Base-by-base conservation (phyloP, 2,888 invertebrate genomes). In the Yponomeuta malinellus region DNA sequence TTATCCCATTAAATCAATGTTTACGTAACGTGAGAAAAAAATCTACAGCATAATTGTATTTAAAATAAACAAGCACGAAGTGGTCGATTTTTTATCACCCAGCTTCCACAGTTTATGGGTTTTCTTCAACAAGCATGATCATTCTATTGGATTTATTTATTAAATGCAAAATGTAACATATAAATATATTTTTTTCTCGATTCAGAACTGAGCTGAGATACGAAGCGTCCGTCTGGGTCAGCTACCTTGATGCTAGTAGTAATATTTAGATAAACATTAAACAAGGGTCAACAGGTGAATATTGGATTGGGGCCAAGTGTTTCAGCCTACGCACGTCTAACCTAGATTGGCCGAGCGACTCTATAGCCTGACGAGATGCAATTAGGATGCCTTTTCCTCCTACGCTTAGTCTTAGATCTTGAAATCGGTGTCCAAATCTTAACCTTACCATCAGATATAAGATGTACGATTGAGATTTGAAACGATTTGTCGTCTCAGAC, bases 281-380 rank as follows among this genome's bases (percentile, higher is more conserved):
- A 88, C 85, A 86, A 87, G 89, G 88, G 87, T 85, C 88, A 83
- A 84, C 90, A 91, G 90, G 90, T 90, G 87, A 89, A 81, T 81
- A 78, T 82, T 90, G 91, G 90, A 85, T n/a, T 33, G 1, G 65
- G 68, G 87, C 90, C 90, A 91, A 82, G 77, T 78, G 71, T 69
- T 72, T 69, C 77, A 73, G 79, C 90, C 89, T 85, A 89, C 89
- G 88, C 89, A 82, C 78, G 81, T 76, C 10, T 29, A 43, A 65
- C 65, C 63, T 65, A 48, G 37, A 70, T 12, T n/a, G 48, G 31
- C 23, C 33, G 63, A n/a, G 33, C n/a, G 29, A 70, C 31, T 31
- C 3, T 65, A 29, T 5, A 70, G 12, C 37, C 48, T 70, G 65
- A 31, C 3, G 31, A 9, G 3, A 64, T 68, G 23, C 15, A 48